Base-by-base conservation (phyloP, 1,140 invertebrate species). In the Nebria ingens region DNA sequence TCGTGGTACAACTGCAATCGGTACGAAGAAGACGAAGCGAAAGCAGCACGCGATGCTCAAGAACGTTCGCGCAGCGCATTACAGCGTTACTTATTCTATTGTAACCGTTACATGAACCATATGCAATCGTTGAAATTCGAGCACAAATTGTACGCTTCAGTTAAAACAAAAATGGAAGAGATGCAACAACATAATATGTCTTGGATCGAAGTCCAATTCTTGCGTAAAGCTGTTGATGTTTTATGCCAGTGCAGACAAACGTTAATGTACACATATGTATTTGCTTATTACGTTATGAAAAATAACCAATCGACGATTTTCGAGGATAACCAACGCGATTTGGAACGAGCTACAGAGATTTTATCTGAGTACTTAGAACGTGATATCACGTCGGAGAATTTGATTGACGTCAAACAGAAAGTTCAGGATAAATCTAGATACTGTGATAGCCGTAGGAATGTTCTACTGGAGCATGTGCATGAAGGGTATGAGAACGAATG, bases 71-170 rank as follows among this genome's bases (percentile, higher is more conserved):
- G 97, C 51, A 85, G 93, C 19, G 93, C 93, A 13, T 70, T 88
- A 13, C 93, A 93, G 69, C 84, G 97, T 61, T 99, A 99, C 74
- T 75, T 99, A 53, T 97, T 98, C 75, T 99, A 98, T 73, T 99
- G 93, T 71, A 98, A 98, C 76, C 86, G 96, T 51, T 87, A 90
- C 67, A 82, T 85, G 78, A 87, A 88, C 67, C 85, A 88, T 66
- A 83, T 85, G 79, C 83, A 87, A 68, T 83, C 80, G 58, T 73
- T 88, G 54, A 84, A 84, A 65, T 85, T 89, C 71, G 86, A 88
- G 67, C 75, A 83, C 63, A 86, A 86, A 72, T 63, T 83, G 3
- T 80, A 81, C 61, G 75, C 76, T 40, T 71, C 77, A 11, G 61
- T 75, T 68, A 62, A 83, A 62, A 73, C 79, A 56, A 87, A 87